Evolutionary conservation across 2,797 vertebrate genomes (phyloP).

Genomic region (Lagodon rhomboides): DNA sequence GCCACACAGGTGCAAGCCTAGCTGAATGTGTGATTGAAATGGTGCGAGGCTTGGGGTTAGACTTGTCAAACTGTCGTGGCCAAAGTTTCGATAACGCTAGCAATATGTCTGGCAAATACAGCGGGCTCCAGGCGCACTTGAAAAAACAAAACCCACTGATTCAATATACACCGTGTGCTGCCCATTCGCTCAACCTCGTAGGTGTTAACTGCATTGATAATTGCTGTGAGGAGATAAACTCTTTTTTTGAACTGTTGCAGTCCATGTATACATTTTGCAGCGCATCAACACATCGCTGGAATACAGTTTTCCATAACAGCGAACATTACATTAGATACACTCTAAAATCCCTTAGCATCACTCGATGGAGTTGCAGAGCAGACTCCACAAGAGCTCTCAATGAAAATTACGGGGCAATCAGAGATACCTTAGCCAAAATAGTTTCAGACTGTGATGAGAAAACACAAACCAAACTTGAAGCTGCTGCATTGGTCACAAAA

Average conservation of each 20-base stretch:
- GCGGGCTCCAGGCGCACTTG: constrained; percentile 2
- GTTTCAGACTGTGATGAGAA: neutral
- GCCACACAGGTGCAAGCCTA: neutral
- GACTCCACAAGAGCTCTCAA: constrained; percentile 2
- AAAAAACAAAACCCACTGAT: constrained; percentile 5
- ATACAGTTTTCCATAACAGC: constrained; percentile 4
- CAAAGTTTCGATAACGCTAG: neutral
- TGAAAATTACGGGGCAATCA: neutral
- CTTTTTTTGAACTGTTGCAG: neutral
- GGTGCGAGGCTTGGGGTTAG: neutral
- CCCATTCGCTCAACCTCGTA: neutral
- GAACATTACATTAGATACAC: neutral
- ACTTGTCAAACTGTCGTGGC: constrained; percentile 1
- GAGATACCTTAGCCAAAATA: neutral
- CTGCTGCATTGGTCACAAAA: neutral
- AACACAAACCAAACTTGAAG: neutral
- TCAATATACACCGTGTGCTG: neutral
- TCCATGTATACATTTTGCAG: constrained; percentile 6
- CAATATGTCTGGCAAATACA: constrained; percentile 5
- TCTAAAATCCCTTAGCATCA: constrained; percentile 1
- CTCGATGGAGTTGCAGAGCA: neutral
- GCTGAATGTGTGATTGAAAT: neutral
- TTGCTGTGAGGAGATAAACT: neutral
- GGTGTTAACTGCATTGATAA: neutral
- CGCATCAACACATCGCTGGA: constrained; percentile 4